These are phyloP conservation scores for Odontothrips loti DNA, from an alignment of 2,888 invertebrate species.

Conservation along the genomic window DNA sequence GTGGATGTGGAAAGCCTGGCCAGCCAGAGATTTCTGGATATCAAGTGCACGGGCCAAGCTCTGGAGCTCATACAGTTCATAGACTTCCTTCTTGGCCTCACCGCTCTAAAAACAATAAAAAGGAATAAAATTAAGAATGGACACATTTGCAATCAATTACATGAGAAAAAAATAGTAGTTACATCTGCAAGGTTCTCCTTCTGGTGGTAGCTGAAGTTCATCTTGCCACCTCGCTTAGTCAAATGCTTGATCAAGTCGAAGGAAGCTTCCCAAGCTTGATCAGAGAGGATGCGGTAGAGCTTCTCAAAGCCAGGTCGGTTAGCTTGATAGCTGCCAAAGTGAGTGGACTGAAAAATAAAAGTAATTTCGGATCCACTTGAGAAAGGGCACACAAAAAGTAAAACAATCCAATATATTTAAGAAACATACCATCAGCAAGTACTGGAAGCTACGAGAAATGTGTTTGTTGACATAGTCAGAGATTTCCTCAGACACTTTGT, in stretches of 20 bases:
- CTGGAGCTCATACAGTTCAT: constrained; percentile 63
- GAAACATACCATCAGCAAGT: constrained; percentile 56
- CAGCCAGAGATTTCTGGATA: constrained; percentile 63
- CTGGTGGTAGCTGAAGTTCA: constrained; percentile 51
- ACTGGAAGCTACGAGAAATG: constrained; percentile 69
- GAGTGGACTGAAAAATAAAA: constrained; percentile 52
- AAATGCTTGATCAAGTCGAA: constrained; percentile 74
- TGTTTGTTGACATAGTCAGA: constrained; percentile 60
- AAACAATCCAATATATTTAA: not conserved
- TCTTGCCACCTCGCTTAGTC: constrained; percentile 63
- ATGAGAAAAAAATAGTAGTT: constrained; percentile 12
- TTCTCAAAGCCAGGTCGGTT: constrained; percentile 73
- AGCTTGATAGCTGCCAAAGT: constrained; percentile 71
- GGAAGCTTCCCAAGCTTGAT: constrained; percentile 67
- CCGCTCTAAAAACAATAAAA: constrained; percentile 29
- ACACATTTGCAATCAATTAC: constrained; percentile 2
- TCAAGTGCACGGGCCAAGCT: constrained; percentile 71
- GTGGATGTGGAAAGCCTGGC: constrained; percentile 65
- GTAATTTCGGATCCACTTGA: constrained; percentile 29
- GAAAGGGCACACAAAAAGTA: constrained; percentile 5
- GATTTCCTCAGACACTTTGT: constrained; percentile 50
- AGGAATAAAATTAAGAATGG: constrained; percentile 9
- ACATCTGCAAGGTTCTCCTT: constrained; percentile 37
- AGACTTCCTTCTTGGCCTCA: constrained; percentile 42
- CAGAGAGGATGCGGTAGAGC: constrained; percentile 67